Conservation (phyloP, 92 coral and sea anemone genomes). For the Heliopora coerulea region DNA sequence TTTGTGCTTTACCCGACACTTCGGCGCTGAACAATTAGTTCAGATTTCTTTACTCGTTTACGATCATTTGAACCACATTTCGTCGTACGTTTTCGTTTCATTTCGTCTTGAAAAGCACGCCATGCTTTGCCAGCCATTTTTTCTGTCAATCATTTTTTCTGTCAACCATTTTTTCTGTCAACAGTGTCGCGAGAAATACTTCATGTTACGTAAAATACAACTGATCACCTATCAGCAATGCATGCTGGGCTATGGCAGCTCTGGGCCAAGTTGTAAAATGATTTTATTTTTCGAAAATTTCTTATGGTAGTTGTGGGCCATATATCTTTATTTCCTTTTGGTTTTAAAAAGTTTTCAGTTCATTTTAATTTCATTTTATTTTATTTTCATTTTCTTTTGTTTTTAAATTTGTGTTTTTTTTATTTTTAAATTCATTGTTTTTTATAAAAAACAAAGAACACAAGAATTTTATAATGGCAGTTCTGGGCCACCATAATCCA, state of each 20-base stretch:
- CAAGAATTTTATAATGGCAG: background rate
- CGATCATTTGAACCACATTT: conserved; percentile 14
- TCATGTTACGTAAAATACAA: background rate
- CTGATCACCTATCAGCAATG: background rate
- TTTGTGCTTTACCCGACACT: conserved; percentile 2
- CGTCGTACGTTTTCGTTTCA: conserved; percentile 28
- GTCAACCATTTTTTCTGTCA: too few species aligned
- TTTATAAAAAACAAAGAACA: background rate
- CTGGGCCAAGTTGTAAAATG: conserved; percentile 10
- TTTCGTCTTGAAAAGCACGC: conserved; percentile 28
- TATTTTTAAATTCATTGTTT: background rate
- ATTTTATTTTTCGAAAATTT: background rate
- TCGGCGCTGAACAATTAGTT: conserved; percentile 3
- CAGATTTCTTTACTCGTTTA: conserved; percentile 26
- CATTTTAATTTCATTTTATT: background rate
- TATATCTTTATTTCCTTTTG: too few species aligned
- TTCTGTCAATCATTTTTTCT: too few species aligned
- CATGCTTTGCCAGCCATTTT: conserved; percentile 36
- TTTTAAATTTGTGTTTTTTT: background rate
- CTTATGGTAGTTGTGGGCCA: background rate
- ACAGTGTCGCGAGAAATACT: background rate
- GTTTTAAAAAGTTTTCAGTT: too few species aligned
- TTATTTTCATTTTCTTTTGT: background rate
- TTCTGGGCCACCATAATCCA: conserved; percentile 33
- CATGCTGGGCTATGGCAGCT: background rate